Evolutionary conservation across 1,140 invertebrate species (phyloP).

Genomic region (Drosophila ananassae): DNA sequence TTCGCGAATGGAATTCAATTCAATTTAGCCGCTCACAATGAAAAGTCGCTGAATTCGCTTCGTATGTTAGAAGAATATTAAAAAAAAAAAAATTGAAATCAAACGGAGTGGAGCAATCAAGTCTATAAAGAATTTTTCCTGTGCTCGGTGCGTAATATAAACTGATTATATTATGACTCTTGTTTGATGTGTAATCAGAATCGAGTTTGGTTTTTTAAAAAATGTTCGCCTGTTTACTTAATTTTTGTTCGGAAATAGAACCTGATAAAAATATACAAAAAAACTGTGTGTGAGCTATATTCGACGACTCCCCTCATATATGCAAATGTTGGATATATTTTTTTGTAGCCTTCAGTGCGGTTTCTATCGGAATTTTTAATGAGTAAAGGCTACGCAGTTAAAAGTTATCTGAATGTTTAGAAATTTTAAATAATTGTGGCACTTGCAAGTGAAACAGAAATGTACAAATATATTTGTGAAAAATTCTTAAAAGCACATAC

Average conservation of each 20-base stretch:
- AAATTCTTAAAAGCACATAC: background rate
- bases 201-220: slow-evolving; percentile 28
- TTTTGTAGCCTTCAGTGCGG: slow-evolving; percentile 18
- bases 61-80: slow-evolving; percentile 13
- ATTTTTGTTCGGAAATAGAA: slow-evolving; percentile 43
- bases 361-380: slow-evolving; percentile 47
- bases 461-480: background rate
- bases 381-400: slow-evolving; percentile 34
- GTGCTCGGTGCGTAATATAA: slow-evolving; percentile 59
- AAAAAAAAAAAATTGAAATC: slow-evolving; percentile 18
- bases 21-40: slow-evolving; percentile 61
- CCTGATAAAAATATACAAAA: slow-evolving; percentile 65
- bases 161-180: slow-evolving; percentile 6
- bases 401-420: slow-evolving; percentile 40
- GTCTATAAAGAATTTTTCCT: slow-evolving; percentile 32
- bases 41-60: slow-evolving; percentile 47
- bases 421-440: slow-evolving; percentile 37
- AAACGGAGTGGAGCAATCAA: slow-evolving; percentile 22
- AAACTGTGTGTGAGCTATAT: slow-evolving; percentile 33
- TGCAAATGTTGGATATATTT: slow-evolving; percentile 45
- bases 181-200: slow-evolving; percentile 44
- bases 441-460: background rate
- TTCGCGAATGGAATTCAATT: slow-evolving; percentile 56
- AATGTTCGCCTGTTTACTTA: slow-evolving; percentile 36
- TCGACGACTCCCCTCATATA: slow-evolving; percentile 34